Evolutionary conservation across 1,140 invertebrate genomes (phyloP).

Genomic region (Heterodera carotae): DNA sequence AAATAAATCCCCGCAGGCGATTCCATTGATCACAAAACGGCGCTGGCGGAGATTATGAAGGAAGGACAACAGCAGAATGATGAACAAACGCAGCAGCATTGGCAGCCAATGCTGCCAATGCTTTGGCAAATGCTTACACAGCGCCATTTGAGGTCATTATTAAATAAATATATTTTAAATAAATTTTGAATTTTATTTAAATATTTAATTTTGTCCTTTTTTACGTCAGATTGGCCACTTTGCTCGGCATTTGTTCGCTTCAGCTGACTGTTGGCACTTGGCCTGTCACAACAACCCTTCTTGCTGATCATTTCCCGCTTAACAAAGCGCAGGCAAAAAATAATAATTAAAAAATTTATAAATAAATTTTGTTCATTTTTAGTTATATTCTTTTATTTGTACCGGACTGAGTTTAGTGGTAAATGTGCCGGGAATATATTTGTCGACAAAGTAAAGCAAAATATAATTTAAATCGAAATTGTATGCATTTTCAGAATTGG

Average conservation of each 20-base stretch:
- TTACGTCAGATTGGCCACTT: conserved; percentile 25
- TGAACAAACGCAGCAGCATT: too few relatives aligned
- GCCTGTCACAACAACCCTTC: conserved; percentile 25
- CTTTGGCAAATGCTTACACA: conserved; percentile 34
- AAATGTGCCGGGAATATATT: conserved; percentile 36
- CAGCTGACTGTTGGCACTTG: conserved; percentile 28
- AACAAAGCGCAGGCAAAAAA: conserved; percentile 16
- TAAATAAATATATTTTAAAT: too few relatives aligned
- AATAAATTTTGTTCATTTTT: not conserved
- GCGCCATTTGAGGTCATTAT: conserved; percentile 42
- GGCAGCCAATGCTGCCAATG: conserved; percentile 12
- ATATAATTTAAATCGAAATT: not conserved
- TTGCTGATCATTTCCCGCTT: conserved; percentile 17
- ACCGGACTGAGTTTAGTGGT: conserved; percentile 40
- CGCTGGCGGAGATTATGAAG: conserved; percentile 46
- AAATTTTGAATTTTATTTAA: too few relatives aligned
- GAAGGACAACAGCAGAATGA: conserved; percentile 34
- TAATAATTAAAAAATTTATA: not conserved
- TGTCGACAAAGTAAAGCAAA: conserved; percentile 33
- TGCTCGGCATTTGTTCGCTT: conserved; percentile 42
- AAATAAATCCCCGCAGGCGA: conserved; percentile 18
- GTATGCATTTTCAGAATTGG: conserved; percentile 30
- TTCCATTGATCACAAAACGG: conserved; percentile 34
- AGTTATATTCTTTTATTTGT: conserved; percentile 40
- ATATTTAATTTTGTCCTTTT: not conserved